These are phyloP conservation scores for Antechinus stuartii DNA, from an alignment of 2,113 vertebrate genomes.

Conservation along the genomic window DNA sequence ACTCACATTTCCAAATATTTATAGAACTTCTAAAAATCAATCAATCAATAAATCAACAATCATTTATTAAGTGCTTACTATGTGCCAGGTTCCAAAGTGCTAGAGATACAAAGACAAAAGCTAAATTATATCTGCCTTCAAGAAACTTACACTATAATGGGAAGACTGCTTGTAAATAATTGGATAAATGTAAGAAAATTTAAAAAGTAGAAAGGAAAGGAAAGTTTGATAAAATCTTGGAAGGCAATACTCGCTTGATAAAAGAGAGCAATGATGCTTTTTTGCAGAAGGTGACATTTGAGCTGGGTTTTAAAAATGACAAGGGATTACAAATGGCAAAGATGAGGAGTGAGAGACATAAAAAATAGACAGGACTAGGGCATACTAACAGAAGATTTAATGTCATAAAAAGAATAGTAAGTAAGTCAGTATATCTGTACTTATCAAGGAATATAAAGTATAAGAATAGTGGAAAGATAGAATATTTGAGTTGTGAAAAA, in stretches of 20 bases:
- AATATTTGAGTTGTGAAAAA: not conserved
- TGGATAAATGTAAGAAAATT: not conserved
- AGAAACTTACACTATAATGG: not conserved
- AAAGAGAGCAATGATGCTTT: not conserved
- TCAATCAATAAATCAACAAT: not conserved
- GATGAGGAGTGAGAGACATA: not conserved
- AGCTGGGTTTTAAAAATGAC: not conserved
- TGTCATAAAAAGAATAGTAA: not conserved
- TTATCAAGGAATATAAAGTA: not conserved
- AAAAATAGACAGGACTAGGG: not conserved
- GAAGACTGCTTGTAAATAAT: not conserved
- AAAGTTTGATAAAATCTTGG: not conserved
- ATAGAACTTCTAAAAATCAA: constrained; percentile 1
- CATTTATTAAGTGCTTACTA: not conserved
- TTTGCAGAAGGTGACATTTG: not conserved
- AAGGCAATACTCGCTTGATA: not conserved
- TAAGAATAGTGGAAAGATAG: not conserved
- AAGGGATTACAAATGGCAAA: not conserved
- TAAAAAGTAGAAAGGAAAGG: not conserved
- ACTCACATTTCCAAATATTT: constrained; percentile 1
- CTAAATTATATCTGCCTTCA: not conserved
- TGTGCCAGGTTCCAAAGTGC: not conserved
- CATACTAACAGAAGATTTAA: not conserved
- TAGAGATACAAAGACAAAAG: not conserved
- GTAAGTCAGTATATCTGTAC: not conserved